These are phyloP conservation scores for Rhodophaea formosa DNA, from an alignment of 2,888 invertebrate genomes.

Conservation along the genomic window DNA sequence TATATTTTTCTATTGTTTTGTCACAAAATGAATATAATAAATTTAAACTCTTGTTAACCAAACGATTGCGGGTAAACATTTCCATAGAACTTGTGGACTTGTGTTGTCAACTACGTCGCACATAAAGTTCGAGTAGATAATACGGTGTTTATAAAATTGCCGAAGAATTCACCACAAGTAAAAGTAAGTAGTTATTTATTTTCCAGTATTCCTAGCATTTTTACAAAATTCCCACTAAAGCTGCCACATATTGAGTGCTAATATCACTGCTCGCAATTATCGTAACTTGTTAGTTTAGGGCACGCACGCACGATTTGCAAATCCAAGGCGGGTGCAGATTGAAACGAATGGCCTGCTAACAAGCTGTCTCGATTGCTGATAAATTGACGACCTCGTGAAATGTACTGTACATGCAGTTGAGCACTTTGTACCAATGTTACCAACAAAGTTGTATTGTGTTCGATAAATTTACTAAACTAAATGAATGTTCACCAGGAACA, in stretches of 20 bases:
- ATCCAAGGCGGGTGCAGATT: constrained; percentile 49
- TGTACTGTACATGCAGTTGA: background rate
- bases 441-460: background rate
- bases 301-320: constrained; percentile 47
- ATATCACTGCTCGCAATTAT: constrained; percentile 17
- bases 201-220: background rate
- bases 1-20: too few relatives aligned
- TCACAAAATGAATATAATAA: too few relatives aligned
- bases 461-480: too few relatives aligned
- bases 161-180: too few relatives aligned
- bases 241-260: constrained; percentile 1
- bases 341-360: constrained; percentile 50
- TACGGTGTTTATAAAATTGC: too few relatives aligned
- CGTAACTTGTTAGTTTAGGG: constrained; percentile 26
- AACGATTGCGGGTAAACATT: too few relatives aligned
- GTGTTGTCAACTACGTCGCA: too few relatives aligned
- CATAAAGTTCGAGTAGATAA: too few relatives aligned
- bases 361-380: constrained; percentile 28
- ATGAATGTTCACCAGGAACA: too few relatives aligned
- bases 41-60: too few relatives aligned
- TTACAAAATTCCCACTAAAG: background rate
- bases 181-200: too few relatives aligned
- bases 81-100: too few relatives aligned
- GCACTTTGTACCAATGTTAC: background rate
- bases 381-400: constrained; percentile 14